Evolutionary conservation across 2,888 invertebrate genomes (phyloP), one percentile per base, ranked within the genome.

Genomic region (Odontocerum albicorne): DNA sequence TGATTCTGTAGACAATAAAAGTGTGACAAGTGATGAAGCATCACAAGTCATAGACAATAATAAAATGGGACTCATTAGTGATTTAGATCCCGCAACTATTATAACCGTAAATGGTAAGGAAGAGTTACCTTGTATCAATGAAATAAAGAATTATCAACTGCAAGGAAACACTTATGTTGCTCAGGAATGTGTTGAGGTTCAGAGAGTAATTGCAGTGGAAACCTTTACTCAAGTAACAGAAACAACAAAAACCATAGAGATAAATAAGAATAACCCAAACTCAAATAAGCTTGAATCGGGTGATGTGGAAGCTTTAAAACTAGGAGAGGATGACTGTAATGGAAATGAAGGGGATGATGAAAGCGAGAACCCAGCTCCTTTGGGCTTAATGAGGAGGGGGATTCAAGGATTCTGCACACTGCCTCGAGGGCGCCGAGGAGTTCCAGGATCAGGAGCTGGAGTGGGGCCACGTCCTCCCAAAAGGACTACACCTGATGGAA

Each of bases 401-500:
- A 72, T 72, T 63, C 70, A 78, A 62, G 76, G 77, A 40, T 81
- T 77, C 68, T 77, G 76, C 66, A 81, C 81, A 62, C 70, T 81
- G 65, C 81, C 81, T 62, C 66, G 69, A 19, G 61, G 65, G 43
- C 66, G 67, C 56, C 67, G 69, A 64, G 55, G 58, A 7, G 40
- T 40, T 4, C 21, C 20, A 2, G 45, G 45, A 35, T 17, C 64
- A 59, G 27, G 66, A 64, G 59, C 64, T 63, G 61, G 55, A 13
- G 63, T 64, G 6, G 65, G 65, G 39, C 52, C 55, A 21, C 72
- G 81, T 66, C 88, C 90, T 62, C 90, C 90, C 55, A 87, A 85
- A 69, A 81, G 89, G 62, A 82, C 84, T 65, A 89, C 90, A 53
- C 86, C 90, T 20, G 91, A 92, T 74, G 91, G 91, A 65, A 91